These are phyloP conservation scores for Ormyrus labotus DNA, from an alignment of 2,888 invertebrate species.

Conservation along the genomic window DNA sequence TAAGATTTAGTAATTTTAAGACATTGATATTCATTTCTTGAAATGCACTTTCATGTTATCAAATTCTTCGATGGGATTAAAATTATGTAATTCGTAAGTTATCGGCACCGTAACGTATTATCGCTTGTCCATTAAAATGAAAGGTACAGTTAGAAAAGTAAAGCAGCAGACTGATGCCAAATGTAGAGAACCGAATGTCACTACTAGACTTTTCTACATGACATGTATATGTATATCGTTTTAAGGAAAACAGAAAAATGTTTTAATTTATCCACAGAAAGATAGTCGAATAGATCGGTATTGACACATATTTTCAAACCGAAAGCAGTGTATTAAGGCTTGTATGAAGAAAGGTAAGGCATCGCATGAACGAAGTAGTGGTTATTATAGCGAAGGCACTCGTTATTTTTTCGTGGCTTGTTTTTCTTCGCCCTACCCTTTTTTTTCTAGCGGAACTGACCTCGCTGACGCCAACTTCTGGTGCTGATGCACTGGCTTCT, in stretches of 20 bases:
- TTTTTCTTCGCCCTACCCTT: conserved; percentile 28
- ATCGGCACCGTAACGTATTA: conserved; percentile 34
- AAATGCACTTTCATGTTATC: not conserved
- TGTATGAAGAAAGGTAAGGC: conserved; percentile 37
- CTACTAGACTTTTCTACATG: conserved; percentile 40
- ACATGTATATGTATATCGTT: not conserved
- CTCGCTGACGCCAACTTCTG: conserved; percentile 43
- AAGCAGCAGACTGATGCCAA: conserved; percentile 43
- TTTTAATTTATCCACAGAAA: conserved; percentile 38
- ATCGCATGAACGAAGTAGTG: conserved; percentile 44
- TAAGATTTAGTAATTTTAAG: not conserved
- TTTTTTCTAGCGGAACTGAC: conserved; percentile 51
- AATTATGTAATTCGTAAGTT: conserved; percentile 17
- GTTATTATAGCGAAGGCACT: conserved; percentile 56
- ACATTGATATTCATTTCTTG: not conserved
- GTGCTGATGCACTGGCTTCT: conserved; percentile 31
- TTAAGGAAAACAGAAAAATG: conserved; percentile 31
- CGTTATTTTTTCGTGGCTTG: conserved; percentile 53
- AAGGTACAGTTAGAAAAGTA: conserved; percentile 48
- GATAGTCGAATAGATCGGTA: conserved; percentile 37
- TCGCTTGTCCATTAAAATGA: conserved; percentile 39
- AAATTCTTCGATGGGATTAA: conserved; percentile 10
- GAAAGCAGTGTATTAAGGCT: conserved; percentile 56
- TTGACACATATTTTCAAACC: conserved; percentile 51
- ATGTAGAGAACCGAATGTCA: conserved; percentile 14